These are phyloP conservation scores for Eulithis prunata DNA, from an alignment of 2,888 invertebrate species.

Conservation along the genomic window DNA sequence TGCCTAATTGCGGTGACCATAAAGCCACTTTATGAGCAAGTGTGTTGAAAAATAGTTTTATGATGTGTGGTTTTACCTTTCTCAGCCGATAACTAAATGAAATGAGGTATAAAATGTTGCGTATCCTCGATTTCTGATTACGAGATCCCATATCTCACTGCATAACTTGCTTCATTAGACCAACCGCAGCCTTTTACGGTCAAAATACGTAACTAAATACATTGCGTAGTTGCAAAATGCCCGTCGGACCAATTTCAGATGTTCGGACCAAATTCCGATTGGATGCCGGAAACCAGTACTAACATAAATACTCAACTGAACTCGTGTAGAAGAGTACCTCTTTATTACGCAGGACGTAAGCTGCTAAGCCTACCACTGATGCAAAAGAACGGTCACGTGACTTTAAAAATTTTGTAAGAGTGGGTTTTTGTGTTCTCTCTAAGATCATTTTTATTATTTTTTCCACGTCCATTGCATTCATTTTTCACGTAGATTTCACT, in stretches of 20 bases:
- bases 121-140: constrained; percentile 21
- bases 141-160: constrained; percentile 22
- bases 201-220: constrained; percentile 22
- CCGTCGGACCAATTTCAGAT: constrained; percentile 36
- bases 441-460: too few relatives aligned
- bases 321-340: constrained; percentile 19
- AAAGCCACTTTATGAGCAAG: too few relatives aligned
- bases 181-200: constrained; percentile 37
- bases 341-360: not conserved
- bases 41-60: too few relatives aligned
- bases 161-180: constrained; percentile 37
- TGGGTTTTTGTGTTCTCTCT: too few relatives aligned
- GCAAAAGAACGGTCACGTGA: too few relatives aligned
- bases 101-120: constrained; percentile 14
- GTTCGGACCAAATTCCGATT: constrained; percentile 35
- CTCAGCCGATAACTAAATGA: not conserved
- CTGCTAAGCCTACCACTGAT: too few relatives aligned
- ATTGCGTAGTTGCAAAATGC: constrained; percentile 34
- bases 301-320: not conserved
- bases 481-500: too few relatives aligned
- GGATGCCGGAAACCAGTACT: constrained; percentile 30
- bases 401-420: too few relatives aligned
- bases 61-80: not conserved
- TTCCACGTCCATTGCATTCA: too few relatives aligned
- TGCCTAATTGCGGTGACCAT: too few relatives aligned